Base-by-base conservation (phyloP, 2,888 invertebrate genomes). In the Orchestes rusci region DNA sequence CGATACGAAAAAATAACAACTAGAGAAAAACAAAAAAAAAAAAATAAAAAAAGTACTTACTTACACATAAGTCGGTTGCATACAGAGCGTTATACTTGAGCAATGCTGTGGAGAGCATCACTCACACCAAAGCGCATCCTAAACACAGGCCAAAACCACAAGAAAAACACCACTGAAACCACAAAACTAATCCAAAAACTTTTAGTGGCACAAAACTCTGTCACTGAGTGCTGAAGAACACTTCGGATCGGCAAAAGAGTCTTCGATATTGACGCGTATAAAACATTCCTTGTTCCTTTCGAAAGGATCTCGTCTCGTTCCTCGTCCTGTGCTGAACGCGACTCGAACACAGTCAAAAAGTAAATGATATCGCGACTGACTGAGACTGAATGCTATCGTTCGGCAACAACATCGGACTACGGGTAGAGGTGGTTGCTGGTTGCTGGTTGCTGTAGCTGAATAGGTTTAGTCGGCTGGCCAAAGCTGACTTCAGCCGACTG, bases 61-160 rank as follows among this genome's bases (percentile, higher is more conserved):
- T 65, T 65, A 64, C 66, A 64, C 66, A 67, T 67, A 59, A 62
- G 51, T 51, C 51, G 67, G 64, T 61, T 62, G 66, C 68, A 68
- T 68, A 66, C 68, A 68, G 68, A 65, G 65, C 62, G 60, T 67
- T 65, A 68, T 60, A 60, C 63, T 64, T 65, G 68, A 68, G 68
- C 66, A 64, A 64, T 68, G 67, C 67, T 66, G 57, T 62, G 59
- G 58, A 56, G 62, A 66, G 66, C 68, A 68, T 67, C 66, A 68
- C 68, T 64, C 67, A 65, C 45, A 45, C 41, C 28, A 41, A 45
- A 63, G 59, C 64, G 63, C 67, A 68, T 68, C 66, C 49, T 45
- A 45, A 42, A 49, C 44, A 49, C 48, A 33, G 39, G 27, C 5
- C 36, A 16, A 18, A 32, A 32, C 17, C 47, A 39, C 43, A 16